A percentile compares a stretch with the other conserved stretches of the same genome.
phyloP scores from a whole-genome alignment of 2,797 vertebrate genomes.

The Apogon talboti region DNA sequence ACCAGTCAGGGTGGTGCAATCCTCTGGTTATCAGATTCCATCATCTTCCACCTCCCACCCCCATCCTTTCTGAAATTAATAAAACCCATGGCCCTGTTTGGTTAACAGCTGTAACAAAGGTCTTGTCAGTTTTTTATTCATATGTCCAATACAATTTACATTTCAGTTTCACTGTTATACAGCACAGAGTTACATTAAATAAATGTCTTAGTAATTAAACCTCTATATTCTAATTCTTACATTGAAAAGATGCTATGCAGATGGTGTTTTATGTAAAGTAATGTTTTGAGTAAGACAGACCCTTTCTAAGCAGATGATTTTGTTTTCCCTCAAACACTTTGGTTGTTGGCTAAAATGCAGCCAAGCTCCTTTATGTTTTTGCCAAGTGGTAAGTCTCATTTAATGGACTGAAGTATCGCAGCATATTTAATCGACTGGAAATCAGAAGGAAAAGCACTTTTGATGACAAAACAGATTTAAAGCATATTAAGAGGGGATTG shows the following conservation, averaged over 20 bases:
- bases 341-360: constrained; percentile 24
- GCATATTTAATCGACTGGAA: constrained; percentile 52
- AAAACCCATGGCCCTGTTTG: constrained; percentile 24
- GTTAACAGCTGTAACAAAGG: constrained; percentile 21
- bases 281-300: constrained; percentile 16
- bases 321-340: constrained; percentile 19
- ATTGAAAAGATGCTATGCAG: neutral
- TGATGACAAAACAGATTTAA: constrained; percentile 57
- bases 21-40: constrained; percentile 38
- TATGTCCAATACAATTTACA: no score
- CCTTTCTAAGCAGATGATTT: constrained; percentile 30
- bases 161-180: neutral
- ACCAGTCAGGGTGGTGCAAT: constrained; percentile 17
- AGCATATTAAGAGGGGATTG: constrained; percentile 36
- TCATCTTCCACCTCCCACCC: constrained; percentile 10
- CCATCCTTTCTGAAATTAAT: constrained; percentile 30
- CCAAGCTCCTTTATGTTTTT: constrained; percentile 13
- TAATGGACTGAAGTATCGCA: constrained; percentile 37
- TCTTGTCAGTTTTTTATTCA: constrained; percentile 16
- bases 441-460: constrained; percentile 46
- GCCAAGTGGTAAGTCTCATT: constrained; percentile 37
- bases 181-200: constrained; percentile 15
- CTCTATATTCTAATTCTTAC: neutral
- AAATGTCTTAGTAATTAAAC: neutral
- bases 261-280: neutral